Evolutionary conservation across 2,113 vertebrate genomes (phyloP).

Genomic region (Hyaena hyaena): DNA sequence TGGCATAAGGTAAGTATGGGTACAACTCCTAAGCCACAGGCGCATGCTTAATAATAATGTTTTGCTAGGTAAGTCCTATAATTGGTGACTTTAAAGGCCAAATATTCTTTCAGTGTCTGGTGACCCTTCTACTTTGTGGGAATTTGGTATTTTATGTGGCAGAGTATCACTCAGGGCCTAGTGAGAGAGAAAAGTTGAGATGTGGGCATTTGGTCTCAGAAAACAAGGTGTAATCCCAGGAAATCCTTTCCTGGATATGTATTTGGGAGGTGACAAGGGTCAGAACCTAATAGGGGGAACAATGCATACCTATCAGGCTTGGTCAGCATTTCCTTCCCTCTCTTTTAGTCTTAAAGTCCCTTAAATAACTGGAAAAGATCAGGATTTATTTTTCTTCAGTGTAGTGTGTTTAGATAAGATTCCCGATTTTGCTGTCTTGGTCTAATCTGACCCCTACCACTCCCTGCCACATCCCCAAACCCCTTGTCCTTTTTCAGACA

Average conservation of each 20-base stretch:
- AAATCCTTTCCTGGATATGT: neutral
- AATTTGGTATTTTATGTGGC: conserved; percentile 51
- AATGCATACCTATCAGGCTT: neutral
- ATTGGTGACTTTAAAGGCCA: neutral
- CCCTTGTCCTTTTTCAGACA: conserved; percentile 29
- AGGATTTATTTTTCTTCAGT: conserved; percentile 38
- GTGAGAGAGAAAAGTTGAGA: conserved; percentile 39
- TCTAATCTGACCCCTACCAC: neutral
- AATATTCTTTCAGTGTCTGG: neutral
- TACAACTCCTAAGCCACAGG: neutral
- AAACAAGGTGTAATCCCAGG: conserved; percentile 39
- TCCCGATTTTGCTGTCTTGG: conserved; percentile 18
- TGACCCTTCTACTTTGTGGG: conserved; percentile 1
- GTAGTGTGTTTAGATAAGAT: conserved; percentile 41
- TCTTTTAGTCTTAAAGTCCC: neutral
- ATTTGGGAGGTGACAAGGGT: conserved; percentile 22
- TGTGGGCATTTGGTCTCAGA: conserved; percentile 7
- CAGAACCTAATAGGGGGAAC: neutral
- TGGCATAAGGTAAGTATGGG: neutral
- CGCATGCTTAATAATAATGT: neutral
- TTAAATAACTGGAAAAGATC: conserved; percentile 49
- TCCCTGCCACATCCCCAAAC: neutral
- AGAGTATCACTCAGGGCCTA: neutral
- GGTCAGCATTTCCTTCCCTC: conserved; percentile 47
- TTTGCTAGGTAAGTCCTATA: conserved; percentile 24